Conservation (phyloP, 2,797 vertebrate species). For the Urosaurus nigricauda region DNA sequence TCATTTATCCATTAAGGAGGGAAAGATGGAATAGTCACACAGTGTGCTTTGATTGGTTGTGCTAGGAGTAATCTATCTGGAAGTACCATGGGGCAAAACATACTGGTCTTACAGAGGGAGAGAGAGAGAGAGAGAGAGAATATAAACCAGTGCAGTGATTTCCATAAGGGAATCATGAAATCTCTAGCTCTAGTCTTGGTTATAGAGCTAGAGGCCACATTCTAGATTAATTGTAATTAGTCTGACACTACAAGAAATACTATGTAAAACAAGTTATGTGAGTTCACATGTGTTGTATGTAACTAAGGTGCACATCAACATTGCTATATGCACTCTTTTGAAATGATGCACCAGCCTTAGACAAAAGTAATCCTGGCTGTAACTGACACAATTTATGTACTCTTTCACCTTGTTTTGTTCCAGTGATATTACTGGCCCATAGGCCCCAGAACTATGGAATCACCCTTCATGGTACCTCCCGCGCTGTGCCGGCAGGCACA, state of each 20-base stretch:
- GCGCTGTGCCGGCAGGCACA: no score
- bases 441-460: neutral
- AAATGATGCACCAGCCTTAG: neutral
- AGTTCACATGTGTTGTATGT: neutral
- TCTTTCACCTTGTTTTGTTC: neutral
- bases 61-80: neutral
- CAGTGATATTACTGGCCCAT: neutral
- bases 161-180: no score
- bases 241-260: neutral
- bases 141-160: neutral
- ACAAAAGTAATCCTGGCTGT: neutral
- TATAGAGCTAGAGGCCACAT: neutral
- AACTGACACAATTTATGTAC: neutral
- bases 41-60: neutral
- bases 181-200: neutral
- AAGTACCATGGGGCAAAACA: neutral
- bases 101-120: neutral
- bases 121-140: neutral
- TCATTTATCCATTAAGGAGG: neutral
- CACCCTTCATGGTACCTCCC: no score
- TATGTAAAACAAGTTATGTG: neutral
- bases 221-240: neutral
- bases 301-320: neutral
- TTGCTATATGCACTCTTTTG: neutral
- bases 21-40: no score